Evolutionary conservation across 2,888 invertebrate species (phyloP).

Genomic region (Hartigia nigra): DNA sequence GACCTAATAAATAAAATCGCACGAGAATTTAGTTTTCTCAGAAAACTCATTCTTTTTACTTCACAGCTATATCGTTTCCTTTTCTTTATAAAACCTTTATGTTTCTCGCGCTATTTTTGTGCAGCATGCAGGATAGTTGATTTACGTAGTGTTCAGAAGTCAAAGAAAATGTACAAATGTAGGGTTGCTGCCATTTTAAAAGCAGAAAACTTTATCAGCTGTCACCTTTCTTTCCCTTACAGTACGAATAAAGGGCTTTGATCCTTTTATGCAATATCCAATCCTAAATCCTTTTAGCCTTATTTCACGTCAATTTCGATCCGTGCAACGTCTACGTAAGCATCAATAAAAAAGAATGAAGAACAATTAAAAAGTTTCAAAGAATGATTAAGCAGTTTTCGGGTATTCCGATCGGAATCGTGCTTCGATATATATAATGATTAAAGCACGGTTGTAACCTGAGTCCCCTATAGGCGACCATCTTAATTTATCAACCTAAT

Average conservation of each 20-base stretch:
- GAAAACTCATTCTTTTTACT: neutral
- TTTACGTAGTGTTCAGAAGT: neutral
- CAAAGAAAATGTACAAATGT: neutral
- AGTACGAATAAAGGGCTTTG: slow-evolving; percentile 10
- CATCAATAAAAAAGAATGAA: neutral
- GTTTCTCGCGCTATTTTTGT: neutral
- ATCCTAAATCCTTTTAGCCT: neutral
- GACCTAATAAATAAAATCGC: neutral
- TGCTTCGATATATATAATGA: neutral
- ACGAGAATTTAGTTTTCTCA: neutral
- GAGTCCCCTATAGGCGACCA: neutral
- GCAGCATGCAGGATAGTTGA: neutral
- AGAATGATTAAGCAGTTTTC: slow-evolving; percentile 10
- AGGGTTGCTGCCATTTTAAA: neutral
- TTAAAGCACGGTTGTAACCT: neutral
- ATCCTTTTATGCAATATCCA: neutral
- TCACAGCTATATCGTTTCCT: neutral
- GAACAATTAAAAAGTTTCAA: slow-evolving; percentile 11
- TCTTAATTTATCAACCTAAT: neutral
- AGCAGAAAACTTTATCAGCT: neutral
- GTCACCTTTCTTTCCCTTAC: neutral
- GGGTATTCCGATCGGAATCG: neutral
- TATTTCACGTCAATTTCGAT: neutral
- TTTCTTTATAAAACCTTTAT: neutral
- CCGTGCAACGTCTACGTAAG: neutral